Evolutionary conservation across 2,888 invertebrate genomes (phyloP).

Genomic region (Penaeus monodon): DNA sequence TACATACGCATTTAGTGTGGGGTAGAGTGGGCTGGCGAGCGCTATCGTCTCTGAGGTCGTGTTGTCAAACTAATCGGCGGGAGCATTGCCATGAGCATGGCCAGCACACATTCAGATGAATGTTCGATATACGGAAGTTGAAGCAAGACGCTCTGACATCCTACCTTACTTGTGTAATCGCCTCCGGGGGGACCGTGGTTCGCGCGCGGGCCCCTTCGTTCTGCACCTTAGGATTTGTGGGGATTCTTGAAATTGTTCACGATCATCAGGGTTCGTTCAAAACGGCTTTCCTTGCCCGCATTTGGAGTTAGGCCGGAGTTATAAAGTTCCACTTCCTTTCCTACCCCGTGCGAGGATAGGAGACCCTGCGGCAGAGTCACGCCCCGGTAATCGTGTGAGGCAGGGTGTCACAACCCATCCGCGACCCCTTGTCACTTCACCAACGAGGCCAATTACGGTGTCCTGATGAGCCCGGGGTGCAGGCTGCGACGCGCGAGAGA

Average conservation of each 20-base stretch:
- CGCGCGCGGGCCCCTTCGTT: neutral
- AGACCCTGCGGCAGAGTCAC: conserved; percentile 14
- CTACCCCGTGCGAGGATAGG: neutral
- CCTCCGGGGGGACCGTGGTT: too few relatives aligned
- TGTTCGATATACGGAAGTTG: neutral
- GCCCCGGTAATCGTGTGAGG: conserved; percentile 41
- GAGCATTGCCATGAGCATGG: neutral
- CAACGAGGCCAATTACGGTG: conserved; percentile 33
- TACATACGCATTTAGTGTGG: neutral
- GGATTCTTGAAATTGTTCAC: too few relatives aligned
- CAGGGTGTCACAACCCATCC: conserved; percentile 41
- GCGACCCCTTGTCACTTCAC: conserved; percentile 16
- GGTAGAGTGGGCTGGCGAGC: too few relatives aligned
- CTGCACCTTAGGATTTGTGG: neutral
- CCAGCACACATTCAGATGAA: neutral
- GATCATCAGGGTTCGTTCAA: too few relatives aligned
- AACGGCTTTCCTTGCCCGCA: too few relatives aligned
- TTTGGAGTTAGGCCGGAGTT: too few relatives aligned
- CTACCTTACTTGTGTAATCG: neutral
- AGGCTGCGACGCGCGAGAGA: conserved; percentile 12
- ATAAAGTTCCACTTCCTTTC: too few relatives aligned
- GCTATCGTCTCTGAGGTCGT: too few relatives aligned
- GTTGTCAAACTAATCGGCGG: too few relatives aligned
- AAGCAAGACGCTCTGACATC: neutral
- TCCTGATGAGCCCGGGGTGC: conserved; percentile 14